Evolutionary conservation across 2,797 vertebrate genomes (phyloP), one percentile per base, ranked within the genome.

Genomic region (Pangasius krempfi): DNA sequence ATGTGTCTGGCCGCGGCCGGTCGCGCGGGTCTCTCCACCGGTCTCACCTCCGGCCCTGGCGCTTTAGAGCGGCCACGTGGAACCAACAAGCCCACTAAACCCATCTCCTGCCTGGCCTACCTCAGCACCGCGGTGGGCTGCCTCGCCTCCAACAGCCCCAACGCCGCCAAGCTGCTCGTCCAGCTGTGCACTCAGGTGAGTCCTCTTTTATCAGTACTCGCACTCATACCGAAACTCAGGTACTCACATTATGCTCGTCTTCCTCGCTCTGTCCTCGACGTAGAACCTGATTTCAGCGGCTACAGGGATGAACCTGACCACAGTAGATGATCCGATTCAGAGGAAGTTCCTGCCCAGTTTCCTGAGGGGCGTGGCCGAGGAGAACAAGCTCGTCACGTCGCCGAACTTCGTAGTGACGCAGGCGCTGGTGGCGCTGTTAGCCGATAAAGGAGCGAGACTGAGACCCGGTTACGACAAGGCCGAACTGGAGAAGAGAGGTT

Each of bases 371-470:
- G 98, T 98, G 86, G 98, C 98, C 0, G 98, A 99, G 94, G 98
- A 99, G 93, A 99, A 98, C 95, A 99, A 99, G 90, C 97, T 99
- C 60, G 95, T 99, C 73, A 99, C 98, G 0, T 99, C 98, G 0
- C 98, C 98, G 0, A 99, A 99, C 94, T 99, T 99, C 88, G 98
- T 99, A 75, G 98, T 99, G 88, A 99, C 98, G 5, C 98, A 99
- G 94, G 98, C 98, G 0, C 96, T 99, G 88, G 98, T 99, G 88
- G 98, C 98, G 2, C 94, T 99, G 76, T 93, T 99, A 89, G 98
- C 98, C 0, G 98, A 99, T 89, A 99, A 99, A 92, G 98, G 98
- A 50, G 97, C 98, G 90, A 96, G 97, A 91, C 95, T 99, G 72
- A 96, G 98, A 88, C 97, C 98, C 18, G 96, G 96, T 9, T 98